Evolutionary conservation across 2,113 vertebrate genomes (phyloP).

Genomic region (Xenus cinereus): DNA sequence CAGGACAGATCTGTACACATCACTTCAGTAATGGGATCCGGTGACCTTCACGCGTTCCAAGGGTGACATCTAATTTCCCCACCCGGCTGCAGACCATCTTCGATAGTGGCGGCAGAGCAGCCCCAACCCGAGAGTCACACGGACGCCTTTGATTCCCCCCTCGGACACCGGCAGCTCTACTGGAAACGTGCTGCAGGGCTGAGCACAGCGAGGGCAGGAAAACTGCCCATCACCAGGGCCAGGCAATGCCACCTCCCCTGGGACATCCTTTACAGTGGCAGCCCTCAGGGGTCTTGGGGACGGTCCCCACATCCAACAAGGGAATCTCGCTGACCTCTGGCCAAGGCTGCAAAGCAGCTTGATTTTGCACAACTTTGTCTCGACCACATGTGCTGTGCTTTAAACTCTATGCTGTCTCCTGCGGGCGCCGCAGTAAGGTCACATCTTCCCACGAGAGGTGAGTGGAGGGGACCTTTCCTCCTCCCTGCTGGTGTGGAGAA

Average conservation of each 20-base stretch:
- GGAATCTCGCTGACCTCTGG: neutral
- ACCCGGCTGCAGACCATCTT: neutral
- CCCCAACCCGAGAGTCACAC: neutral
- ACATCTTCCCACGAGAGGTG: neutral
- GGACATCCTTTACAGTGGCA: neutral
- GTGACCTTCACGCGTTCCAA: neutral
- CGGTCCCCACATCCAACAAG: rapidly evolving
- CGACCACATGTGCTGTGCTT: neutral
- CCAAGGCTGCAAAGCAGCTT: neutral
- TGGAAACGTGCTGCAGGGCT: neutral
- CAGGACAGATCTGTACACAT: neutral
- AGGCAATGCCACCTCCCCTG: neutral
- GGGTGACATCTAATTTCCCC: constrained; percentile 13
- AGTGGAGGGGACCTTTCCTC: neutral
- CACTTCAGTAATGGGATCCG: neutral
- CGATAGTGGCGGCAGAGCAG: neutral
- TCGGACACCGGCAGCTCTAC: neutral
- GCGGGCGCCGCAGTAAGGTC: rapidly evolving
- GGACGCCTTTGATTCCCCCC: neutral
- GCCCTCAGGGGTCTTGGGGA: no score
- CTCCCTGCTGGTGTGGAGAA: neutral
- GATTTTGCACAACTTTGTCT: neutral
- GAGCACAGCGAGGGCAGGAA: neutral
- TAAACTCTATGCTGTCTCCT: neutral
- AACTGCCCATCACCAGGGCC: rapidly evolving